Base-by-base conservation (phyloP, 2,888 invertebrate genomes). In the Oxyteleia sp. region DNA sequence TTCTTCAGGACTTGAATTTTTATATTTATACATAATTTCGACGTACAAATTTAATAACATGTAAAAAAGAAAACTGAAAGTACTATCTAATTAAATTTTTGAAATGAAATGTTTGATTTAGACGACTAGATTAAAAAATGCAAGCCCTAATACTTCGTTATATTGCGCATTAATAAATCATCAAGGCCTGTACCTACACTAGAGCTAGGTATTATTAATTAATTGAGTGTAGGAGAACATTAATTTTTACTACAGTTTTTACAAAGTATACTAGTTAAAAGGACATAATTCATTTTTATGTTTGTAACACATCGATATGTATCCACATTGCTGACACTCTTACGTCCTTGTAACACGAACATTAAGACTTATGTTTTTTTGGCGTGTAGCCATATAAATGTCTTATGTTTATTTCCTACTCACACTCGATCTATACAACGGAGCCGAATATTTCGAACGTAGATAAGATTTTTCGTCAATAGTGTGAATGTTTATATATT, bases 281-380 rank as follows among this genome's bases (percentile, higher is more conserved):
- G 13, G 38, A 29, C n/a, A 23, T 57, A 38, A 57, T 20, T 57
- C 57, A 57, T 20, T 57, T 57, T 61, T 61, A 61, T 61, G 43
- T 61, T 61, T 61, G 26, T 35, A 61, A 61, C 26, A 4, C 59
- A 43, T 57, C 29, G 43, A 61, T 43, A 61, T 61, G 43, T 16
- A 38, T 61, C 10, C 59, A 43, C 59, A 26, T 43, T 15, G 43
- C 20, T 10, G 18, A 41, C 59, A 15, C 59, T 20, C 10, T 61
- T 43, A 61, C 43, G 59, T 61, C 43, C 59, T 61, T 61, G 43
- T 43, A 43, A 61, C 59, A 43, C 59, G 59, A 61, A 61, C 59
- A 61, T 61, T 61, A 61, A 61, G 43, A 43, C 59, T 43, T 61
- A 38, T 38, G 57, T 61, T 61, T 61, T 35, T 61, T 61, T 61